Conservation (phyloP, 2,113 vertebrate genomes). For the Proteles cristata region DNA sequence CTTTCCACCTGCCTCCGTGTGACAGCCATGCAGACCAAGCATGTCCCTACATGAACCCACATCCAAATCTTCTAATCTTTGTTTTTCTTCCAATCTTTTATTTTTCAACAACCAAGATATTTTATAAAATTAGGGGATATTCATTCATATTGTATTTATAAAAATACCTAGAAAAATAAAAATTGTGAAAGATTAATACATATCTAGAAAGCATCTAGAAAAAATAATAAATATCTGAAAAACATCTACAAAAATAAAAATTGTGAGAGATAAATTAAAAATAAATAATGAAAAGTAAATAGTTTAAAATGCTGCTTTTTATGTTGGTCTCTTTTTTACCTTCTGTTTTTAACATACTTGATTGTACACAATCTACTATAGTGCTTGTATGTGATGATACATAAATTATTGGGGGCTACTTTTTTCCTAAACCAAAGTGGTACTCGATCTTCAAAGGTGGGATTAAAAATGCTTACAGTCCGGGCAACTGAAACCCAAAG, state of each 20-base stretch:
- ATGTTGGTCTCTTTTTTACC: background rate
- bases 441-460: background rate
- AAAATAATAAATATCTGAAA: background rate
- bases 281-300: background rate
- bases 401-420: background rate
- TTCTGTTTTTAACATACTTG: background rate
- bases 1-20: background rate
- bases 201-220: background rate
- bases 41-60: accelerated
- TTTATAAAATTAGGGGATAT: slow-evolving; percentile 3
- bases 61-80: background rate
- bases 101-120: background rate
- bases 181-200: background rate
- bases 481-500: background rate
- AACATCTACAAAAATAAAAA: background rate
- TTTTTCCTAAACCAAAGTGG: background rate
- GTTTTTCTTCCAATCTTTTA: background rate
- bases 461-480: background rate
- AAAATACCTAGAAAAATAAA: background rate
- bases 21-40: background rate
- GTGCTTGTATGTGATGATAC: background rate
- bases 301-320: background rate
- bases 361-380: background rate
- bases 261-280: background rate
- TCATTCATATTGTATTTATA: background rate